Evolutionary conservation across 1,140 invertebrate species (phyloP).

Genomic region (Anoplolepis gracilipes): DNA sequence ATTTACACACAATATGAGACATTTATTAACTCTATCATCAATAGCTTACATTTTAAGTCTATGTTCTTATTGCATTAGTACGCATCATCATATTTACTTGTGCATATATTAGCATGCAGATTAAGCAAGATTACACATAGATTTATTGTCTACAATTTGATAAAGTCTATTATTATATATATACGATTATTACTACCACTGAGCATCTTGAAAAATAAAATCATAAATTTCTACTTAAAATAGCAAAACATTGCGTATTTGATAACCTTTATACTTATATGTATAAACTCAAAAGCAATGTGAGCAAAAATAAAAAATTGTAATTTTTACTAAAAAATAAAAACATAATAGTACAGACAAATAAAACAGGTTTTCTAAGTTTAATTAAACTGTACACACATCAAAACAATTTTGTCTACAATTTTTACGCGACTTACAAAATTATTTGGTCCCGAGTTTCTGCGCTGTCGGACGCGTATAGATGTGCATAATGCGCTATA

Average conservation of each 20-base stretch:
- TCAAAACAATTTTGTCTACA: conserved; percentile 15
- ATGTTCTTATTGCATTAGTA: conserved; percentile 7
- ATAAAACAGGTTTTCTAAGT: conserved; percentile 2
- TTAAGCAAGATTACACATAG: conserved; percentile 12
- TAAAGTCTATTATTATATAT: neutral
- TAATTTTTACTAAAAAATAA: conserved; percentile 41
- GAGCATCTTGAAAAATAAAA: neutral
- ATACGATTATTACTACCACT: conserved; percentile 19
- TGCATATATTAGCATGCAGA: conserved; percentile 28
- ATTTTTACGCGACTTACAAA: conserved; percentile 83
- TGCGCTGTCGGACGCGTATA: conserved; percentile 78
- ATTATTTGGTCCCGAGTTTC: conserved; percentile 83
- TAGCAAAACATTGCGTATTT: neutral
- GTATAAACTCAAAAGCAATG: conserved; percentile 23
- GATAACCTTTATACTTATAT: neutral
- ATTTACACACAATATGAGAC: conserved; percentile 1
- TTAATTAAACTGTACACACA: conserved; percentile 17
- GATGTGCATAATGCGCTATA: conserved; percentile 82
- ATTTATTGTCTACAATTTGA: neutral
- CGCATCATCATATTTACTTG: neutral
- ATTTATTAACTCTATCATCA: neutral
- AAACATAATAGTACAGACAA: neutral
- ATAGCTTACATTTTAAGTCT: neutral
- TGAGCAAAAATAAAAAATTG: conserved; percentile 22
- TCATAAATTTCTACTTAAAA: conserved; percentile 12